These are phyloP conservation scores for Drosophila simulans DNA, from an alignment of 1,140 invertebrate species.

Conservation along the genomic window DNA sequence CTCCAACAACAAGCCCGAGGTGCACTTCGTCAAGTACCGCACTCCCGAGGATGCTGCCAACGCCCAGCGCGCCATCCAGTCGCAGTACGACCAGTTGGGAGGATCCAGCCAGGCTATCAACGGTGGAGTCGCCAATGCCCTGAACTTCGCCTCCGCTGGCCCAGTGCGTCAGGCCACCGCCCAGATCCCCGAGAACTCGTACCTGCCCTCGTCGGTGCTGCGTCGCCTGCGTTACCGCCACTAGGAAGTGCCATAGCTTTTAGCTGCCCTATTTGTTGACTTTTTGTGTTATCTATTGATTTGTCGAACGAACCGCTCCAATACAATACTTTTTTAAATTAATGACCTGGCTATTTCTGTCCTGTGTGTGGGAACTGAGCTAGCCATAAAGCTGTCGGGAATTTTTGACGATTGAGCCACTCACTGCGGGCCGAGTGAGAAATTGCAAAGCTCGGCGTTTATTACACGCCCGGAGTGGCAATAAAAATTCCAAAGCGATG, in stretches of 20 bases:
- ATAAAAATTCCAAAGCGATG: slow-evolving; percentile 70
- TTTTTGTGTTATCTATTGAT: slow-evolving; percentile 74
- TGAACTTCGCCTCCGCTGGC: slow-evolving; percentile 70
- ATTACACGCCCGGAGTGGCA: slow-evolving; percentile 32
- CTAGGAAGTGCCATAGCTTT: slow-evolving; percentile 32
- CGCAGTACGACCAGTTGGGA: slow-evolving; percentile 65
- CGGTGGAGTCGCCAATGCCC: slow-evolving; percentile 66
- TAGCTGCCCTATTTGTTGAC: slow-evolving; percentile 52
- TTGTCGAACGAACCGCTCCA: slow-evolving; percentile 53
- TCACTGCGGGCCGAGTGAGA: slow-evolving; percentile 12
- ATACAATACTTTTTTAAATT: slow-evolving; percentile 60
- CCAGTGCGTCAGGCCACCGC: slow-evolving; percentile 55
- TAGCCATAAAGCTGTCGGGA: slow-evolving; percentile 16
- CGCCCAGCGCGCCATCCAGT: slow-evolving; percentile 68
- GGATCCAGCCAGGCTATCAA: slow-evolving; percentile 48
- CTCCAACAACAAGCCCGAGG: slow-evolving; percentile 72
- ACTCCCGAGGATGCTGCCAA: slow-evolving; percentile 74
- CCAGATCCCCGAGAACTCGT: slow-evolving; percentile 69
- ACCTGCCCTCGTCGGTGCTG: slow-evolving; percentile 72
- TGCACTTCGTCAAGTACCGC: slow-evolving; percentile 74
- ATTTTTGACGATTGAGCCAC: slow-evolving; percentile 11
- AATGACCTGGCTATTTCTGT: slow-evolving; percentile 1
- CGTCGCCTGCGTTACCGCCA: slow-evolving; percentile 66
- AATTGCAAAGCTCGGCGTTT: slow-evolving; percentile 58
- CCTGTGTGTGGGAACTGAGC: slow-evolving; percentile 8